Percentiles rank a stretch among this genome's conserved stretches.
These are phyloP conservation scores for Drosophila auraria DNA, from an alignment of 1,140 invertebrate species.

Conservation along the genomic window DNA sequence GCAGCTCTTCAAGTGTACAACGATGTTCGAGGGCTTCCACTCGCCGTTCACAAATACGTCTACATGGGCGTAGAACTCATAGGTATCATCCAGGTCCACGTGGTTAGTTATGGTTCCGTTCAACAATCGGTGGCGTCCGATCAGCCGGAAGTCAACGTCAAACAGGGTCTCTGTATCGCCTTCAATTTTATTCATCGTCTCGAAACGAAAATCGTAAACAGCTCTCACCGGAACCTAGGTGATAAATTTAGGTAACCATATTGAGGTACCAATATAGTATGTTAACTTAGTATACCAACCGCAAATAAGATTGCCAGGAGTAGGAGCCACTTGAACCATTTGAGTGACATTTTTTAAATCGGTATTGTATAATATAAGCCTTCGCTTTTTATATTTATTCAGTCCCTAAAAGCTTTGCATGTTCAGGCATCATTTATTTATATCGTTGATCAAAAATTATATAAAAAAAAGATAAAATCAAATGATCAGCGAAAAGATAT, in stretches of 20 bases:
- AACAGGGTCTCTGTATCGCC: conserved; percentile 1
- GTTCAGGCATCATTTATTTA: neutral
- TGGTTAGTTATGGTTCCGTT: neutral
- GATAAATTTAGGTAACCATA: neutral
- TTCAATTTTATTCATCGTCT: neutral
- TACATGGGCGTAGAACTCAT: rapidly evolving
- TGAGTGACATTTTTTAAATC: neutral
- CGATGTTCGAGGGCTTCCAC: neutral
- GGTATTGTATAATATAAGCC: no score
- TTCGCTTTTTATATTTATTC: neutral
- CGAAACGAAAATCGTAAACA: neutral
- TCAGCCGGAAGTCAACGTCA: neutral
- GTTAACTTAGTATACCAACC: neutral
- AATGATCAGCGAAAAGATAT: neutral
- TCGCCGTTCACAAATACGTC: neutral
- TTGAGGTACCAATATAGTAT: no score
- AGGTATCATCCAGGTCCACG: conserved; percentile 1
- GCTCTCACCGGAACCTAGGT: neutral
- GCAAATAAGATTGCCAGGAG: neutral
- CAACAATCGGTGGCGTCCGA: neutral
- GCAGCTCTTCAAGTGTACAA: neutral
- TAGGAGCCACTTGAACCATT: neutral
- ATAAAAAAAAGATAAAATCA: neutral
- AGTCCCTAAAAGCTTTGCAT: neutral
- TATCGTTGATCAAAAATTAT: neutral